Evolutionary conservation across 2,113 vertebrate genomes (phyloP).

Genomic region (Rhizomys pruinosus): DNA sequence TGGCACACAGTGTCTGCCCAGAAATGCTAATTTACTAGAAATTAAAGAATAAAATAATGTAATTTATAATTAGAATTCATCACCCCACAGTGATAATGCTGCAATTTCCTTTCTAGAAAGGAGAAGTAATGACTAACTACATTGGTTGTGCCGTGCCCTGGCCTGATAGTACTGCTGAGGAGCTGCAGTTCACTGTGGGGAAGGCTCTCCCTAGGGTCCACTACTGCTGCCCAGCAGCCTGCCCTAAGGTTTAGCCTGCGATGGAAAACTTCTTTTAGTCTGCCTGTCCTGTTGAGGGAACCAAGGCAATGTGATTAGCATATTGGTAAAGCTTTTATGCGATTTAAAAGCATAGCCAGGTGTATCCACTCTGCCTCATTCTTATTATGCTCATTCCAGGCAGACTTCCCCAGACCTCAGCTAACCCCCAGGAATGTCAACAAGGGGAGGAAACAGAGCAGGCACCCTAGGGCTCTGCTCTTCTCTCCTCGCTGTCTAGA

Average conservation of each 20-base stretch:
- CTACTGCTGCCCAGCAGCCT: background rate
- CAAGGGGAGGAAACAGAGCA: background rate
- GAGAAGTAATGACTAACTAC: background rate
- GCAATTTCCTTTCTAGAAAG: background rate
- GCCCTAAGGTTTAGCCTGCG: background rate
- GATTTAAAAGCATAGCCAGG: conserved; percentile 11
- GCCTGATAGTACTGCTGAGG: background rate
- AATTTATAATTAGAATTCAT: conserved; percentile 4
- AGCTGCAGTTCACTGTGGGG: background rate
- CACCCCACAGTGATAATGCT: background rate
- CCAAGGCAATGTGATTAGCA: background rate
- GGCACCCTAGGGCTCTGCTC: background rate
- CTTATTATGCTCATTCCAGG: background rate
- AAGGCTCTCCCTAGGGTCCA: background rate
- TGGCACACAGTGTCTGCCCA: background rate
- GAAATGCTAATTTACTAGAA: background rate
- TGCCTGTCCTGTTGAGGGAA: background rate
- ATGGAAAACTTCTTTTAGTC: conserved; percentile 9
- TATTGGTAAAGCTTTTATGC: conserved; percentile 23
- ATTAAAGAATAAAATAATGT: conserved; percentile 31
- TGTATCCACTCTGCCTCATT: background rate
- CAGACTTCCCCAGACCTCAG: background rate
- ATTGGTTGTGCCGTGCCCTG: background rate
- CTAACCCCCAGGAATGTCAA: background rate
- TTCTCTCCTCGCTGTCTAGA: background rate